Evolutionary conservation across 2,888 invertebrate species (phyloP).

Genomic region (Sympetrum striolatum): DNA sequence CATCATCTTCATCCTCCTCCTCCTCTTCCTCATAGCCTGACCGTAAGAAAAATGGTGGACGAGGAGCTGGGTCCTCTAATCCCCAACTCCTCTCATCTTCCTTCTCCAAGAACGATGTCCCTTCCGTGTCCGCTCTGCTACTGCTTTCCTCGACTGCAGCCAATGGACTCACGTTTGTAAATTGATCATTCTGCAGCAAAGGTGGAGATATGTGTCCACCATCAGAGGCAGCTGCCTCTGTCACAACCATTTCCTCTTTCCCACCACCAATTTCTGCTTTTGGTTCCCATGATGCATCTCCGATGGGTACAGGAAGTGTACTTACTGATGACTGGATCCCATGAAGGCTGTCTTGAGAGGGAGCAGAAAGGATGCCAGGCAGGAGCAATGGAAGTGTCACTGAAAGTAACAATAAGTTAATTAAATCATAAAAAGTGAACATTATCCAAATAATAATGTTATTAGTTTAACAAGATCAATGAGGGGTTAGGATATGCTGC

Average conservation of each 20-base stretch:
- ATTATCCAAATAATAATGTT: no score
- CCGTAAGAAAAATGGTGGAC: conserved; percentile 7
- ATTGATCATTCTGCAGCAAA: background rate
- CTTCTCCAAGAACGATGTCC: background rate
- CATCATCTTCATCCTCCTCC: conserved; percentile 2
- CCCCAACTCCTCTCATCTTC: conserved; percentile 27
- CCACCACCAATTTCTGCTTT: background rate
- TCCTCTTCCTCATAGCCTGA: background rate
- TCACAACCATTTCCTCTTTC: background rate
- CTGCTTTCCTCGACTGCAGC: background rate
- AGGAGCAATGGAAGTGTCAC: conserved; percentile 7
- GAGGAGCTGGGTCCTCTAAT: background rate
- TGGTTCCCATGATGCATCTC: background rate
- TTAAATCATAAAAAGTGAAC: background rate
- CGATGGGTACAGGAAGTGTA: background rate
- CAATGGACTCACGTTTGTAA: background rate
- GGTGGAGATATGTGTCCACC: background rate
- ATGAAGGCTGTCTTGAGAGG: background rate
- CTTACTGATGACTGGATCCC: background rate
- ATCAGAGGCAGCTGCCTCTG: conserved; percentile 4
- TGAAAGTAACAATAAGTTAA: background rate
- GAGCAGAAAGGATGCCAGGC: background rate
- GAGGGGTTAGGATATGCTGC: no score
- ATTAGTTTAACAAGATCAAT: no score
- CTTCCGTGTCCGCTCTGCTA: background rate